Percentiles rank a stretch among this genome's conserved stretches.
These are phyloP conservation scores for Mionectes macconnelli DNA, from an alignment of 2,113 vertebrate genomes.

Conservation along the genomic window DNA sequence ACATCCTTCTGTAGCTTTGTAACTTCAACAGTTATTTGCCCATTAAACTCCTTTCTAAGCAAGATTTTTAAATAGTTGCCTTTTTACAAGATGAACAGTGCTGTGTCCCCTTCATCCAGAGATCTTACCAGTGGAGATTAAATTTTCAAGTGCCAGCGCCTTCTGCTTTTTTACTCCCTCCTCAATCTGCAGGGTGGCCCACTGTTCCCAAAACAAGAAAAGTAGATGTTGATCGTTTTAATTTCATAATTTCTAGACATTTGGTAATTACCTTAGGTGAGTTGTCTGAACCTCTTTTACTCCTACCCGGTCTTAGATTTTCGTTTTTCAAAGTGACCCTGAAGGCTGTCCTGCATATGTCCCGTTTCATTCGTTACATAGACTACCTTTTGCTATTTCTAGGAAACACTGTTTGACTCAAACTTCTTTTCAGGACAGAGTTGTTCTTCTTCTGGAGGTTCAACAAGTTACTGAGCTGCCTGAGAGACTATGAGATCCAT, in stretches of 20 bases:
- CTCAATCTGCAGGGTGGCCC: conserved; percentile 88
- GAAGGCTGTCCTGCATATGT: rapidly evolving
- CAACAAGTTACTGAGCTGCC: not conserved
- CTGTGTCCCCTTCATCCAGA: not conserved
- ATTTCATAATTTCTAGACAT: not conserved
- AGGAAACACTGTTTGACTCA: not conserved
- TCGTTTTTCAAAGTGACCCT: not conserved
- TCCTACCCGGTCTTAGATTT: not conserved
- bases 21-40: not conserved
- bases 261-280: not conserved
- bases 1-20: not conserved
- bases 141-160: conserved; percentile 61
- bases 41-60: not conserved
- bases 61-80: not conserved
- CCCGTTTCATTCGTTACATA: not conserved
- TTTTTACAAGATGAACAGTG: not conserved
- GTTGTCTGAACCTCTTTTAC: not conserved
- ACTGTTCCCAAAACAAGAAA: conserved; percentile 78
- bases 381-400: not conserved
- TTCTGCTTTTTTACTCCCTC: conserved; percentile 76
- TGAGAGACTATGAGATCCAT: not conserved
- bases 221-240: not conserved
- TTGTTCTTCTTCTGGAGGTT: not conserved
- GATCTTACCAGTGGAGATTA: conserved; percentile 82
- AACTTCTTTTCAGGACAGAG: not conserved